phyloP scores from a whole-genome alignment of 2,797 vertebrate species.

The Brachyalestes nurse region DNA sequence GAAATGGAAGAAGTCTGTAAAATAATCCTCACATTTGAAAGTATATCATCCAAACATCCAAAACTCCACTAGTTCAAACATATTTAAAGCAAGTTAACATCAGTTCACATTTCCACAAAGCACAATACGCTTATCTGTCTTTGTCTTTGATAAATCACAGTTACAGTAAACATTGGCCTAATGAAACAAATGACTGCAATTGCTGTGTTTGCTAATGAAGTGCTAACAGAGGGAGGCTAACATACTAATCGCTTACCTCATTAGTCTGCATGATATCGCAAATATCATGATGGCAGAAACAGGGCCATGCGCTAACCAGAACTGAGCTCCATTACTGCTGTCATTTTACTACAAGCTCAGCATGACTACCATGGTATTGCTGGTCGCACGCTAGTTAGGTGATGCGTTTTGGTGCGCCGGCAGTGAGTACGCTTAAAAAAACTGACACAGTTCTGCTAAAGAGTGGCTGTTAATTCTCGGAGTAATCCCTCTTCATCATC shows the following conservation, averaged over 20 bases:
- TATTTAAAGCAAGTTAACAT: background rate
- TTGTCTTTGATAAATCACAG: slow-evolving; percentile 34
- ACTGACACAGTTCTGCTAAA: slow-evolving; percentile 24
- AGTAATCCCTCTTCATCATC: slow-evolving; percentile 66
- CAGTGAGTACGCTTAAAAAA: slow-evolving; percentile 7
- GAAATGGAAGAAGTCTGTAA: too few species aligned
- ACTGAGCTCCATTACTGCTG: slow-evolving; percentile 10
- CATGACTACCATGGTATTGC: slow-evolving; percentile 5
- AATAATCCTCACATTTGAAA: too few species aligned
- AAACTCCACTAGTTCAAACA: too few species aligned
- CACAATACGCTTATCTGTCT: background rate
- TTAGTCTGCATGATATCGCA: slow-evolving; percentile 72
- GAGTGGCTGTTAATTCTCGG: slow-evolving; percentile 61
- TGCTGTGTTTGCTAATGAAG: slow-evolving; percentile 61
- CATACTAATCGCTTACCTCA: slow-evolving; percentile 78
- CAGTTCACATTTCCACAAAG: background rate
- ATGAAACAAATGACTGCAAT: slow-evolving; percentile 38
- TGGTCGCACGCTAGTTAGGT: slow-evolving; percentile 13
- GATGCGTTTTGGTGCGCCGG: background rate
- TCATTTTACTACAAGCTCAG: background rate
- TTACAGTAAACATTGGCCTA: slow-evolving; percentile 12
- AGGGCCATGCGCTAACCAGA: slow-evolving; percentile 44
- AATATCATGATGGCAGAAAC: slow-evolving; percentile 64
- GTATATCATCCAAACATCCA: too few species aligned
- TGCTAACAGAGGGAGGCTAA: slow-evolving; percentile 63